A percentile compares a stretch with the other conserved stretches of the same genome.
phyloP scores from a whole-genome alignment of 2,113 vertebrate species.

The Sitta europaea region DNA sequence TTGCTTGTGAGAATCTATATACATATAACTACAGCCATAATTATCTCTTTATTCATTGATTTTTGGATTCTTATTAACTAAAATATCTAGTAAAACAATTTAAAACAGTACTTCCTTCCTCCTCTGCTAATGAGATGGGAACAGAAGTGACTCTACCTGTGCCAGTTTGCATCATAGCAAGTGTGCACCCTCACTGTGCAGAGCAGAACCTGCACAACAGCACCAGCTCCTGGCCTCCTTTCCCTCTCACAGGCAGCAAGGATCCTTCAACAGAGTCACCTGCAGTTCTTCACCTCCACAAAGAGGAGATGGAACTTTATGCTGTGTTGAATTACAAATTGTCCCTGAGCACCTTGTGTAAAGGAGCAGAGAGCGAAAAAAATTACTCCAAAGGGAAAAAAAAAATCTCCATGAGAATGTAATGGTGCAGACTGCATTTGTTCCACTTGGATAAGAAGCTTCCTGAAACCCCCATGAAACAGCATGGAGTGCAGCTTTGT shows the following conservation, averaged over 20 bases:
- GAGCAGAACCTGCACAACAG: not conserved
- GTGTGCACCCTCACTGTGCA: accelerated
- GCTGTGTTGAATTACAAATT: not conserved
- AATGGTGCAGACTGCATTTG: not conserved
- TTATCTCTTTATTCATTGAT: not conserved
- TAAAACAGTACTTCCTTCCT: not conserved
- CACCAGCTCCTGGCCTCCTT: not conserved
- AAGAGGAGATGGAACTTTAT: not conserved
- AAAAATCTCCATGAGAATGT: not conserved
- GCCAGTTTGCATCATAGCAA: not conserved
- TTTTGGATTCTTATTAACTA: not conserved
- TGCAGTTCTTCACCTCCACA: not conserved
- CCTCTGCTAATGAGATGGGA: not conserved
- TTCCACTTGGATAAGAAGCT: not conserved
- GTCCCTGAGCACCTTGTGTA: not conserved
- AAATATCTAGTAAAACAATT: not conserved
- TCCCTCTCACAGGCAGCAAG: not conserved
- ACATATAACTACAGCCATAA: not conserved
- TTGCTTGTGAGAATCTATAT: not conserved
- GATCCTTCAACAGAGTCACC: not conserved
- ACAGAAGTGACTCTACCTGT: not conserved
- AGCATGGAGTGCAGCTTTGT: not conserved
- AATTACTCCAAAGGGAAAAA: not conserved
- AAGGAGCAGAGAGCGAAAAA: not conserved
- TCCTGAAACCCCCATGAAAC: not conserved